Evolutionary conservation across 2,888 invertebrate genomes (phyloP).

Genomic region (Caenorhabditis sp.): DNA sequence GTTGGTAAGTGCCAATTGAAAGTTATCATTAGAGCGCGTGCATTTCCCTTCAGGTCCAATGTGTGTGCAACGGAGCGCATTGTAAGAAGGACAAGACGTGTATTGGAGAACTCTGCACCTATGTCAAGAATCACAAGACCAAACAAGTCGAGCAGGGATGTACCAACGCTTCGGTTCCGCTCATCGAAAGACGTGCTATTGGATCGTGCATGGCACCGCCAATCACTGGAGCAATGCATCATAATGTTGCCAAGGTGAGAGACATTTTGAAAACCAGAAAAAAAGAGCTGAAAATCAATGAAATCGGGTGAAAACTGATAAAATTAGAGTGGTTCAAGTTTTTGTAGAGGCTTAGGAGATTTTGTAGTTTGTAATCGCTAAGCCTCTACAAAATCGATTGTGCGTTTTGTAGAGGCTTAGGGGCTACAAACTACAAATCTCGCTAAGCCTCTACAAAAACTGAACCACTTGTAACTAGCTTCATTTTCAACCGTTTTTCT

Average conservation of each 20-base stretch:
- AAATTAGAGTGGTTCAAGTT: not conserved
- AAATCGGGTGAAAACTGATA: not conserved
- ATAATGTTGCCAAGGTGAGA: conserved; percentile 76
- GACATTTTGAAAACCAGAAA: not conserved
- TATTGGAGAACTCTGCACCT: conserved; percentile 80
- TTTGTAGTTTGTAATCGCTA: conserved; percentile 11
- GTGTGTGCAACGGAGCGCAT: conserved; percentile 80
- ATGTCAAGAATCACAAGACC: conserved; percentile 78
- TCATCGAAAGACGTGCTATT: conserved; percentile 79
- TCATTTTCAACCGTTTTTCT: not conserved
- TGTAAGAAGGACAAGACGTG: conserved; percentile 77
- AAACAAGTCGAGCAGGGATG: conserved; percentile 80
- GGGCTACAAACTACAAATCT: too few relatives aligned
- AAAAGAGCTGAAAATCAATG: not conserved
- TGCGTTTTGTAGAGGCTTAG: not conserved
- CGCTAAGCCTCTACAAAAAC: not conserved
- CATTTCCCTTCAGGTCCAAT: conserved; percentile 67
- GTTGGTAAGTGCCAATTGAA: conserved; percentile 57
- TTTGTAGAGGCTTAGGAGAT: not conserved
- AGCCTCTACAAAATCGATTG: not conserved
- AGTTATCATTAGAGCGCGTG: not conserved
- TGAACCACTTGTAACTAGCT: not conserved
- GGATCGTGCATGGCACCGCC: conserved; percentile 82
- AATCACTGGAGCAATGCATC: conserved; percentile 83
- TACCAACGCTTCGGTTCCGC: conserved; percentile 80